Evolutionary conservation across 2,113 vertebrate species (phyloP), one percentile per base, ranked within the genome.

Genomic region (Chaetura pelagica): DNA sequence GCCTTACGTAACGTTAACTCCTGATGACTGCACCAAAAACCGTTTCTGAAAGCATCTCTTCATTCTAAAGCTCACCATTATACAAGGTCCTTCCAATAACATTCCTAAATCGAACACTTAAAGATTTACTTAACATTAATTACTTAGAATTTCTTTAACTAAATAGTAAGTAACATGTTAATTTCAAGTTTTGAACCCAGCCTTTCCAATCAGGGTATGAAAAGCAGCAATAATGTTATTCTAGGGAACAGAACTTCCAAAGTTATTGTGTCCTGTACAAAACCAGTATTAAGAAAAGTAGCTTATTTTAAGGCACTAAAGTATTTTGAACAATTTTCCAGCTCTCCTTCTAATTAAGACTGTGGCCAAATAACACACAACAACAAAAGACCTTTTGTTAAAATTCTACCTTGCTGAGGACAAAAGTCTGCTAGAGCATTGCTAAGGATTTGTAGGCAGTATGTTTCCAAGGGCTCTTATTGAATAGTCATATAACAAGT

Each of bases 301-400:
- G 95, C 85, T 96, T 94, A 96, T 81, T 92, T 93, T 92, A 94
- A 96, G 74, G 71, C 63, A 83, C 38, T 86, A 35, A 96, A 91
- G 72, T 96, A 93, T 69, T 95, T 66, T 49, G 58, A 93, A 87
- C 69, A 72, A 62, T 62, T 88, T 88, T 90, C 88, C 63, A 80
- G 21, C 27, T 87, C 69, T 78, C 86, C 51, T 84, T 34, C 85
- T 87, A 82, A 93, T 95, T 95, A 95, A 82, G 69, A 82, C 48
- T 32, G 44, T 30, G 42, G 80, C 35, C 78, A 94, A 96, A 54
- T 72, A 91, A 82, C 77, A 84, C 9, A 7, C 9, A 87, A 34
- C 18, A 94, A 92, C 87, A 94, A 79, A 76, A 73, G 46, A 79
- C 58, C 66, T 84, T 87, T 93, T 92, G 77, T 91, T 82, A 82